A percentile compares a stretch with the other conserved stretches of the same genome.
phyloP scores from a whole-genome alignment of 92 coral and sea anemone genomes.

The Epizoanthus stellaris region DNA sequence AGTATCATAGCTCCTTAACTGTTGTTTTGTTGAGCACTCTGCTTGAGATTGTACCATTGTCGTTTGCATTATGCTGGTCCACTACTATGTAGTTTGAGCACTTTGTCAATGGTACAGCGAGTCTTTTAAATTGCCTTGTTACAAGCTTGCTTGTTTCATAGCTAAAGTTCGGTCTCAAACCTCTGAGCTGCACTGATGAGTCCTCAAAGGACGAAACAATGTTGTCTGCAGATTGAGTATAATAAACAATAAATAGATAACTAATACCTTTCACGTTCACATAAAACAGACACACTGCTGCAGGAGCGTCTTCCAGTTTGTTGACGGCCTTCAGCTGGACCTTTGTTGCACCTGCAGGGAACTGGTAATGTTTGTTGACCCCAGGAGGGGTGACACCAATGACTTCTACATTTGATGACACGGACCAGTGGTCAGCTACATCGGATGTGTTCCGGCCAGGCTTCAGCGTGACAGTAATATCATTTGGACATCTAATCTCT shows the following conservation, averaged over 20 bases:
- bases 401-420: slow-evolving; percentile 63
- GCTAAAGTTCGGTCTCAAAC: too few relatives aligned
- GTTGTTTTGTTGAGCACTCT: too few relatives aligned
- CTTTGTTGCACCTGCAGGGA: slow-evolving; percentile 72
- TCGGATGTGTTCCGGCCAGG: slow-evolving; percentile 72
- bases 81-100: too few relatives aligned
- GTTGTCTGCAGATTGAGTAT: too few relatives aligned
- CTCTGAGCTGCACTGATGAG: too few relatives aligned
- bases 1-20: too few relatives aligned
- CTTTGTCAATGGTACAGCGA: too few relatives aligned
- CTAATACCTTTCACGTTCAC: slow-evolving; percentile 69
- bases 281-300: slow-evolving; percentile 56
- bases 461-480: slow-evolving; percentile 53
- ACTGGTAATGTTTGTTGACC: slow-evolving; percentile 67
- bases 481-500: slow-evolving; percentile 74
- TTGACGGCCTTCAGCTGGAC: slow-evolving; percentile 78
- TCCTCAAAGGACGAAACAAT: too few relatives aligned
- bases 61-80: too few relatives aligned
- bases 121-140: too few relatives aligned
- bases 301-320: slow-evolving; percentile 36
- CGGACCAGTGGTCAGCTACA: slow-evolving; percentile 75
- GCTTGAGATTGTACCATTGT: too few relatives aligned
- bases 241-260: neutral
- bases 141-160: too few relatives aligned
- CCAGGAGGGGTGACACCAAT: slow-evolving; percentile 61